Base-by-base conservation (phyloP, 2,888 invertebrate species). In the Priocnemis perturbator region DNA sequence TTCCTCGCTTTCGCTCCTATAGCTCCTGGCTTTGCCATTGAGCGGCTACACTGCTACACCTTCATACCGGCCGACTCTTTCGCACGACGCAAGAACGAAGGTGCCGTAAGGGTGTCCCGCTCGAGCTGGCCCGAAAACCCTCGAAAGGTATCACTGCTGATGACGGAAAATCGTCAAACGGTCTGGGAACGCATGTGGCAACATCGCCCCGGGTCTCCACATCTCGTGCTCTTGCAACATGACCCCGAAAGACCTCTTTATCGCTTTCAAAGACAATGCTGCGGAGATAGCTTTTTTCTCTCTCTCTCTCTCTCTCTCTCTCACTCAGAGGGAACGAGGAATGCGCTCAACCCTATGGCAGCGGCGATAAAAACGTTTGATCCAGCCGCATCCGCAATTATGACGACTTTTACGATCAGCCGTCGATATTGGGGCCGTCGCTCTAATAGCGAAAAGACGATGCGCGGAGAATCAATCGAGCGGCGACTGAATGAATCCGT, bases 201-300 rank as follows among this genome's bases (percentile, higher is more conserved):
- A 71, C 63, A 60, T 20, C 23, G 70, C 37, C 7, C 3, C 60
- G 47, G 30, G 14, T 20, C 62, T 15, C 57, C 37, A 9, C 11
- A 30, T 19, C 26, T 47, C 68, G 61, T 67, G 75, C 72, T 75
- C 72, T 76, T 75, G 74, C 75, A 73, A 71, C 73, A 68, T 77
- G 75, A 73, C 73, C 76, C 73, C 76, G 67, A 76, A 67, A 67
- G 71, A 76, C 71, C 69, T 48, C 68, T 44, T 37, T 63, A 69
- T 72, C 70, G 47, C 15, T 60, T 53, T 59, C 50, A 52, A 64
- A 74, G 71, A 74, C 74, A 76, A 77, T 75, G 66, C 67, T 59
- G 66, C 48, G 53, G 30, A 61, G 74, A 77, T 79, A 75, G 70
- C 30, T 59, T 47, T 60, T 62, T 65, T 59, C n/a, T n/a, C n/a